phyloP scores from a whole-genome alignment of 2,113 vertebrate species.

The Zapornia atra region DNA sequence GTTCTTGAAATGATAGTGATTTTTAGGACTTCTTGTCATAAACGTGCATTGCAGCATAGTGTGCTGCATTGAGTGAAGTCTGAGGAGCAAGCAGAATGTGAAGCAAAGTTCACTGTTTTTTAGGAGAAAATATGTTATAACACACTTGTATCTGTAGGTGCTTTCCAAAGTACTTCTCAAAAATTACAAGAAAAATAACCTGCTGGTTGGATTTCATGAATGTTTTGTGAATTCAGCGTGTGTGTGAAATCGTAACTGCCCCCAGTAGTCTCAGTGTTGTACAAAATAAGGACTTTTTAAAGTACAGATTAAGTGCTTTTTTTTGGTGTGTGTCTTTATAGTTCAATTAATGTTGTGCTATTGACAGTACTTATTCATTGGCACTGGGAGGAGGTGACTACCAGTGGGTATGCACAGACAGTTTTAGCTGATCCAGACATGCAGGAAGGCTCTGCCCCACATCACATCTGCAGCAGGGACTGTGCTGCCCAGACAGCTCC shows the following conservation, averaged over 20 bases:
- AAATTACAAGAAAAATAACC: background rate
- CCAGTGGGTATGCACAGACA: background rate
- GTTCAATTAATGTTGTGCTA: background rate
- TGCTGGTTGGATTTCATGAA: background rate
- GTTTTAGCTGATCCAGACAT: background rate
- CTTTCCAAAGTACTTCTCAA: background rate
- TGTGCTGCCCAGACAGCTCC: accelerated
- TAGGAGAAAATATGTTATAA: background rate
- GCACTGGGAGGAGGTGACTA: background rate
- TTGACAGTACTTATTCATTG: background rate
- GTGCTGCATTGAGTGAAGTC: background rate
- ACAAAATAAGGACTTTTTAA: background rate
- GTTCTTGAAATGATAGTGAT: background rate
- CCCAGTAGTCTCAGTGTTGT: background rate
- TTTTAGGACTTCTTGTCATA: background rate
- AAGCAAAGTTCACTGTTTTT: background rate
- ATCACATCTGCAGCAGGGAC: accelerated
- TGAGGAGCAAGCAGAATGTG: background rate
- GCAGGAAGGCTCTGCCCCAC: accelerated
- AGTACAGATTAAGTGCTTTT: background rate
- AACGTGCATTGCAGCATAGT: background rate
- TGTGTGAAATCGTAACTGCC: background rate
- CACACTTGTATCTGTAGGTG: background rate
- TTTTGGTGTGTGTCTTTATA: background rate
- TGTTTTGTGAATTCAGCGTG: background rate